Evolutionary conservation across 2,113 vertebrate genomes (phyloP), one percentile per base, ranked within the genome.

Genomic region (Corapipo altera): DNA sequence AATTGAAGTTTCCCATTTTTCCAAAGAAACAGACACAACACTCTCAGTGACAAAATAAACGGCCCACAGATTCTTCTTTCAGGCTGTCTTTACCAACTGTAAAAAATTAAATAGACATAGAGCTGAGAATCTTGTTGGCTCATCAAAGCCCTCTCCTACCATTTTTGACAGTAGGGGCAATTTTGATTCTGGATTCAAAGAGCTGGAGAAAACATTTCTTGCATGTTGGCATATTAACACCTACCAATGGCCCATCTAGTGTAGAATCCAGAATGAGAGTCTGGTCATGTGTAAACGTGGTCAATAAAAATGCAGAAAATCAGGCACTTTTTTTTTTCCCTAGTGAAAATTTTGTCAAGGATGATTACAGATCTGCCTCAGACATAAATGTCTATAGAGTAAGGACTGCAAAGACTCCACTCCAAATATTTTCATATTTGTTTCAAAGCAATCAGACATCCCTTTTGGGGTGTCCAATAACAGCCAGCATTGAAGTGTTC

Each of bases 11-110:
- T 86, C 86, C 61, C 6, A 1, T 49, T 85, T 93, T 91, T 62
- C 59, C 2, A 9, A 83, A 95, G 91, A 83, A 91, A 76, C 20
- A 96, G 85, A 79, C 89, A 88, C 73, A 90, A 85, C 93, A 93
- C 32, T 73, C 55, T 77, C 52, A 58, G 77, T 55, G 65, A 89
- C 35, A 94, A 93, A 78, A 72, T 70, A 95, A 95, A 52, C 57
- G 49, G 92, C 87, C 86, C 15, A 61, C 69, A 73, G 62, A 67
- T 73, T 95, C 83, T 94, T 88, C 61, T 87, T 82, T 84, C 82
- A 81, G 67, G 5, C 72, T 91, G 48, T 19, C 69, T 94, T 91
- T 69, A 48, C 55, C 28, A 80, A 39, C 72, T 84, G 19, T 73
- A 48, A 80, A 74, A 87, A 80, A 7, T 18, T 73, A 55, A 93